phyloP scores from a whole-genome alignment of 2,888 invertebrate genomes.

The Girardia tigrina region DNA sequence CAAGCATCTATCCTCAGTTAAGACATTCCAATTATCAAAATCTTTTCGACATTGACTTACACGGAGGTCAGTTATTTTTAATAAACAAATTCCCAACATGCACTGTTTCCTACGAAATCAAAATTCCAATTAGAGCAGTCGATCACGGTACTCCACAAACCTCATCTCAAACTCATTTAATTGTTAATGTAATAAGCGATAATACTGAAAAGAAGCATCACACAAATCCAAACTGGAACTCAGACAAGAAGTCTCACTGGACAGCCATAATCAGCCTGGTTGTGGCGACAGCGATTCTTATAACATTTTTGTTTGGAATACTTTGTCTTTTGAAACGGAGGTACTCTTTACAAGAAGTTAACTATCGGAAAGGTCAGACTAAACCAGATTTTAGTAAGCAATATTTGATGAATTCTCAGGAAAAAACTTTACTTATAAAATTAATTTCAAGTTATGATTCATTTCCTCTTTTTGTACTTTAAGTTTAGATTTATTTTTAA shows the following conservation, averaged over 20 bases:
- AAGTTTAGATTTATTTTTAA: no score
- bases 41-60: background rate
- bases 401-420: no score
- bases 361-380: slow-evolving; percentile 3
- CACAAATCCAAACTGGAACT: background rate
- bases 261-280: slow-evolving; percentile 33
- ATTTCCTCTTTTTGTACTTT: no score
- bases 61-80: slow-evolving; percentile 24
- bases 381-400: slow-evolving; percentile 1
- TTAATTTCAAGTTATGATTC: no score
- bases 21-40: background rate
- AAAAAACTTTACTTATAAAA: no score
- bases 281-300: slow-evolving; percentile 32
- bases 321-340: background rate
- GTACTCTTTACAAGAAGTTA: background rate
- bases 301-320: background rate
- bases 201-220: background rate
- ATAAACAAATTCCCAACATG: slow-evolving; percentile 12
- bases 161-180: background rate
- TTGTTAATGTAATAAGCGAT: slow-evolving; percentile 25
- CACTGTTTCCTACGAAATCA: slow-evolving; percentile 19
- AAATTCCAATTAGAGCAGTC: background rate
- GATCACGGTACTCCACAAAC: slow-evolving; percentile 27
- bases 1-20: background rate
- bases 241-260: slow-evolving; percentile 8